phyloP scores from a whole-genome alignment of 2,888 invertebrate species.

The Axea sp. region DNA sequence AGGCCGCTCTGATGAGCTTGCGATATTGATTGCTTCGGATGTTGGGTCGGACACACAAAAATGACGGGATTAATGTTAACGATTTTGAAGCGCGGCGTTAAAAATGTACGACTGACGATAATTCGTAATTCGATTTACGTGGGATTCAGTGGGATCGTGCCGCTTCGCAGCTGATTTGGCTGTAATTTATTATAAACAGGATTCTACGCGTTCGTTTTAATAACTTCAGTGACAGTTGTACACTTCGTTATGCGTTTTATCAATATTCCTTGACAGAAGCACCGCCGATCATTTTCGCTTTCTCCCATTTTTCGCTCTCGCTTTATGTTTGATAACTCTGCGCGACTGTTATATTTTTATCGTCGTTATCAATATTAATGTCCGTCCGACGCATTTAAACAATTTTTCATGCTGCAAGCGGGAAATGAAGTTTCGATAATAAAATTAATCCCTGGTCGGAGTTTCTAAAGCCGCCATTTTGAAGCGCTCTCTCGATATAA shows the following conservation, averaged over 20 bases:
- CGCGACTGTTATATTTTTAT: conserved; percentile 33
- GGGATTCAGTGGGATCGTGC: conserved; percentile 10
- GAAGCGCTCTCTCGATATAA: conserved; percentile 26
- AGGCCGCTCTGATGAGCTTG: conserved; percentile 35
- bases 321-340: conserved; percentile 1
- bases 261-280: conserved; percentile 3
- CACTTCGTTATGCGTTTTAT: conserved; percentile 26
- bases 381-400: conserved; percentile 36
- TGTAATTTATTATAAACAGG: conserved; percentile 42
- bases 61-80: conserved; percentile 48
- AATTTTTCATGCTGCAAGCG: conserved; percentile 44
- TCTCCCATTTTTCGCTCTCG: background rate
- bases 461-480: conserved; percentile 57
- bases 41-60: conserved; percentile 44
- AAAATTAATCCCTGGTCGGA: conserved; percentile 54
- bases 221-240: conserved; percentile 12
- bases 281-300: background rate
- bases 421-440: conserved; percentile 49
- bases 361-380: conserved; percentile 48
- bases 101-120: conserved; percentile 40
- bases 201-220: conserved; percentile 9
- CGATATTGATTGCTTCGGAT: conserved; percentile 51
- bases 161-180: conserved; percentile 14
- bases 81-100: conserved; percentile 20
- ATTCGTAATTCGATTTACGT: conserved; percentile 38